Evolutionary conservation across 2,113 vertebrate genomes (phyloP).

Genomic region (Galeopterus variegatus): DNA sequence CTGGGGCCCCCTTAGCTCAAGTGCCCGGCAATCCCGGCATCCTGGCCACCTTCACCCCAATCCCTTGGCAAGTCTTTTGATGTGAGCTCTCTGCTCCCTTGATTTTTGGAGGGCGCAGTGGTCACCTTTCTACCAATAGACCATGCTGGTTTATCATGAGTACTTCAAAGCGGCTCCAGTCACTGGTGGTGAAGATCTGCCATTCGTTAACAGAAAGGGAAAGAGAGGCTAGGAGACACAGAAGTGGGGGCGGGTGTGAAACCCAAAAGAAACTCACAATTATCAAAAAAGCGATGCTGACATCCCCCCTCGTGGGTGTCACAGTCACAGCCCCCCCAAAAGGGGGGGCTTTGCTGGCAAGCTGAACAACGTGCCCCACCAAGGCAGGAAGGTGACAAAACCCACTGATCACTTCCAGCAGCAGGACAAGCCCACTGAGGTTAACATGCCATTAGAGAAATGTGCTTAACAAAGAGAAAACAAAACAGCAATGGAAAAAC

Average conservation of each 20-base stretch:
- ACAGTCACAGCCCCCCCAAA: fast-evolving
- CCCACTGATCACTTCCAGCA: not conserved
- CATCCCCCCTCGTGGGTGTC: not conserved
- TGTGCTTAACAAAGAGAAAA: not conserved
- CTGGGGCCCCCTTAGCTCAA: not conserved
- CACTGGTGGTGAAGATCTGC: not conserved
- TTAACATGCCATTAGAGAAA: not conserved
- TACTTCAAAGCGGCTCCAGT: not conserved
- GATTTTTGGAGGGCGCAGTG: fast-evolving
- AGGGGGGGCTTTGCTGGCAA: too few relatives aligned
- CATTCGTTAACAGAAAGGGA: not conserved
- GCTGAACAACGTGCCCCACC: fast-evolving
- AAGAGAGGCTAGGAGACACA: too few relatives aligned
- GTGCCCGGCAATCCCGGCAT: not conserved
- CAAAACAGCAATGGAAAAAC: fast-evolving
- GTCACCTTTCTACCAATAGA: not conserved
- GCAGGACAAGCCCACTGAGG: fast-evolving
- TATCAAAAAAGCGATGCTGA: fast-evolving
- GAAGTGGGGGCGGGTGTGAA: not conserved
- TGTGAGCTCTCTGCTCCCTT: fast-evolving
- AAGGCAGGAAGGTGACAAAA: fast-evolving
- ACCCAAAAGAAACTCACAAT: not conserved
- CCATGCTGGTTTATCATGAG: fast-evolving
- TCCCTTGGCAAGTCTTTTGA: not conserved
- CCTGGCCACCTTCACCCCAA: fast-evolving